Percentiles rank a stretch among this genome's conserved stretches.
Conservation (phyloP, 1,140 invertebrate genomes). For the Drosophila ficusphila region DNA sequence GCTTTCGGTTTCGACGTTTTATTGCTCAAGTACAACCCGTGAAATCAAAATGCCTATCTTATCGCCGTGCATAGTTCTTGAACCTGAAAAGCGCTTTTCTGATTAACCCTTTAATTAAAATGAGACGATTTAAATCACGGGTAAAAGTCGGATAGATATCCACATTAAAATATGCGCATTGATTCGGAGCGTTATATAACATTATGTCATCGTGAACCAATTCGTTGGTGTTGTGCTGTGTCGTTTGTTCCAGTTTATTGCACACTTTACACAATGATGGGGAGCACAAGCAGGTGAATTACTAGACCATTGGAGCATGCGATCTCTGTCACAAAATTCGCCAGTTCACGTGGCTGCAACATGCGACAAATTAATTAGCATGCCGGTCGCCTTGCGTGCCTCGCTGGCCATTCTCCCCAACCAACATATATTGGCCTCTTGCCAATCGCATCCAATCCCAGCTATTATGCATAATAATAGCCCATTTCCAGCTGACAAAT, state of each 20-base stretch:
- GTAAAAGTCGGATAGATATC: constrained; percentile 17
- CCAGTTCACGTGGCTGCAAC: constrained; percentile 64
- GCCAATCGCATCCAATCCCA: neutral
- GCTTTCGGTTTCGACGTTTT: constrained; percentile 15
- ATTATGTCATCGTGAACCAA: constrained; percentile 8
- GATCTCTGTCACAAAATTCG: constrained; percentile 25
- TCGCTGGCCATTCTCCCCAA: constrained; percentile 9
- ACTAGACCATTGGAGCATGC: constrained; percentile 50
- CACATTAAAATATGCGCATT: constrained; percentile 3
- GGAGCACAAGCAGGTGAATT: constrained; percentile 41
- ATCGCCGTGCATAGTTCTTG: constrained; percentile 36
- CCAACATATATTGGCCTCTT: neutral
- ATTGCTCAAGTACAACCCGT: neutral
- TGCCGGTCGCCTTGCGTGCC: constrained; percentile 44
- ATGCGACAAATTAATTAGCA: constrained; percentile 73
- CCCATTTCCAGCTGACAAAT: constrained; percentile 48
- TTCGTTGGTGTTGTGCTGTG: constrained; percentile 7
- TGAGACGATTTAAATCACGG: neutral
- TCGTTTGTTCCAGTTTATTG: constrained; percentile 62
- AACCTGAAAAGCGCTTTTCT: constrained; percentile 23
- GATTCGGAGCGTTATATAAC: neutral
- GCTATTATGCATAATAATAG: constrained; percentile 38
- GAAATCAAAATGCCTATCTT: constrained; percentile 45
- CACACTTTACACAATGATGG: constrained; percentile 42
- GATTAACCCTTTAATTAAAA: neutral